Evolutionary conservation across 37 sponge, comb jelly and placozoan species (phyloP).

Genomic region (Diacarnus erythraeanus): DNA sequence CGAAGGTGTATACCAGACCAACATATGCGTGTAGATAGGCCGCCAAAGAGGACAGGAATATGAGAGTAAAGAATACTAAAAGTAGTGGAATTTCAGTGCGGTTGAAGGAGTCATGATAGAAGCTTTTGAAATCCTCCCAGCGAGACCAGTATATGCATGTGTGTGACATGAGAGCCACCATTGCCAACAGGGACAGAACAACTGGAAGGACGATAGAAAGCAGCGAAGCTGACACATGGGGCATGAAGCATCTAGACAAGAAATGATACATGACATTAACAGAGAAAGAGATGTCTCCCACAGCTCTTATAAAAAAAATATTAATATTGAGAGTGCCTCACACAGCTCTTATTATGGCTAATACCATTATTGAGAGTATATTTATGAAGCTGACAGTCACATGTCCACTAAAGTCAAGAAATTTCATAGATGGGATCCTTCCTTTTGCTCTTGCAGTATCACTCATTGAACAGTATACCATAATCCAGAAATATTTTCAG

Average conservation of each 20-base stretch:
- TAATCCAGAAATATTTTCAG: too few relatives aligned
- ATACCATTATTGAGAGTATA: too few relatives aligned
- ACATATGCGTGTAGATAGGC: slow-evolving; percentile 66
- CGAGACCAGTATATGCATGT: slow-evolving; percentile 70
- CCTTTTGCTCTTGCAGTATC: too few relatives aligned
- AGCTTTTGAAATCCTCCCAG: slow-evolving; percentile 69
- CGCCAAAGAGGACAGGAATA: slow-evolving; percentile 42
- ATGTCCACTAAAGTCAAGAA: too few relatives aligned
- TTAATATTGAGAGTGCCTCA: too few relatives aligned
- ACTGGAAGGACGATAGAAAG: slow-evolving; percentile 61
- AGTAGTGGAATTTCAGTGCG: slow-evolving; percentile 67
- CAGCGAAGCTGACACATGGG: slow-evolving; percentile 40
- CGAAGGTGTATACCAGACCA: slow-evolving; percentile 52
- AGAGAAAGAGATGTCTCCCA: too few relatives aligned
- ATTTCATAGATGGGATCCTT: too few relatives aligned
- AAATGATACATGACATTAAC: not conserved
- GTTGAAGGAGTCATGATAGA: slow-evolving; percentile 79
- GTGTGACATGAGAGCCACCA: slow-evolving; percentile 54
- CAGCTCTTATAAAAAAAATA: too few relatives aligned
- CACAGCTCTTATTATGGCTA: not conserved
- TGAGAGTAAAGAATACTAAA: slow-evolving; percentile 51
- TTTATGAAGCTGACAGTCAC: too few relatives aligned
- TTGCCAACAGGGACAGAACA: slow-evolving; percentile 47
- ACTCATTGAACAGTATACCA: too few relatives aligned
- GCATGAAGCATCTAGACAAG: slow-evolving; percentile 71